A percentile compares a stretch with the other conserved stretches of the same genome.
Conservation (phyloP, 53 echinoderm and acorn worm species). For the Crossaster papposus region DNA sequence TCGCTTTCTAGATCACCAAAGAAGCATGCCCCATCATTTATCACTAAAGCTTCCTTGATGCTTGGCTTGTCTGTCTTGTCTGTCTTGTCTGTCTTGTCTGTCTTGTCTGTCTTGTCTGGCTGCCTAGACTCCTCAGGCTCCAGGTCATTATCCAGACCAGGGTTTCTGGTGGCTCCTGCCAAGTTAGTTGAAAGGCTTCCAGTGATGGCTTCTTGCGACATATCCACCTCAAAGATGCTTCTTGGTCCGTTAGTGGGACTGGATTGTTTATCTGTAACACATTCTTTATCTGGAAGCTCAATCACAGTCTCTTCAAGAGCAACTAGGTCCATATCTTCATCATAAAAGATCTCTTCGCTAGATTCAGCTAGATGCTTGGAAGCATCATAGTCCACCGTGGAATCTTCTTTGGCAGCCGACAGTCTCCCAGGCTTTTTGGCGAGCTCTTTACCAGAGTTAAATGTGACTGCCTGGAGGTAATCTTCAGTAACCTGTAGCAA, state of each 20-base stretch:
- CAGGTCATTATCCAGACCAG: background rate
- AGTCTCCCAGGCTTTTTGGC: background rate
- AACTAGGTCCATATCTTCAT: background rate
- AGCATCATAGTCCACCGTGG: background rate
- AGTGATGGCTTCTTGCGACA: background rate
- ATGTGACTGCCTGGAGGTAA: constrained; percentile 19
- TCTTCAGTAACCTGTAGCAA: constrained; percentile 28
- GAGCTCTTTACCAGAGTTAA: background rate
- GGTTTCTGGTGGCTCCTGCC: background rate
- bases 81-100: background rate
- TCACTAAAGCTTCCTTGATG: constrained; percentile 32
- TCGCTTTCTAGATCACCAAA: constrained; percentile 71
- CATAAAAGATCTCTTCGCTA: background rate
- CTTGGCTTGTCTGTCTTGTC: constrained; percentile 5
- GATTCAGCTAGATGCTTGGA: background rate
- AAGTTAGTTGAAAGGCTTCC: constrained; percentile 16
- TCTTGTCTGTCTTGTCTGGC: background rate
- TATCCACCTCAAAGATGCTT: background rate
- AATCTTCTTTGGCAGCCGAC: constrained; percentile 8
- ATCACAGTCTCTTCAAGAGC: background rate
- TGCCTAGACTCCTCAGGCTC: constrained; percentile 1
- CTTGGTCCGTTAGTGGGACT: background rate
- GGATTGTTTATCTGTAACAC: background rate
- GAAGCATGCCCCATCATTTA: constrained; percentile 75
- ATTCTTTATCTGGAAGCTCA: background rate